Evolutionary conservation across 35 echinoderm and acorn worm species (phyloP).

Genomic region (Chiridota heheva): DNA sequence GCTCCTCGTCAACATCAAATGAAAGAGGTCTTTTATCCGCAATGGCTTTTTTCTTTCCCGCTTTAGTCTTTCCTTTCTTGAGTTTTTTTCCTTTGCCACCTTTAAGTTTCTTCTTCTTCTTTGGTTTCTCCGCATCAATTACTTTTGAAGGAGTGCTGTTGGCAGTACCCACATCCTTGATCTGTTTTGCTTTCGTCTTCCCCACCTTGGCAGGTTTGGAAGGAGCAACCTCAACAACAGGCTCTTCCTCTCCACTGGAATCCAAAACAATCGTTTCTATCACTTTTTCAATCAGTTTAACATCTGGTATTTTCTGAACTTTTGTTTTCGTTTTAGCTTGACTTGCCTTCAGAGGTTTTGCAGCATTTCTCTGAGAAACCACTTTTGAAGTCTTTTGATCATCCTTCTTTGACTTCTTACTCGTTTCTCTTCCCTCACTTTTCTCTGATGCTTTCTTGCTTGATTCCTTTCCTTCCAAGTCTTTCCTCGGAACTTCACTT

Average conservation of each 20-base stretch:
- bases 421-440: no score
- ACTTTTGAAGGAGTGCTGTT: no score
- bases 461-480: background rate
- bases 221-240: background rate
- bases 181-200: no score
- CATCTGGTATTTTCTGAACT: background rate
- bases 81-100: constrained; percentile 33
- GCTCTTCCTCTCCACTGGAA: constrained; percentile 13
- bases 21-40: constrained; percentile 28
- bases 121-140: constrained; percentile 18
- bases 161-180: no score
- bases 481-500: background rate
- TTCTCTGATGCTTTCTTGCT: no score
- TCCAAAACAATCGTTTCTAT: constrained; percentile 42
- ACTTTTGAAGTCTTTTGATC: no score
- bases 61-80: constrained; percentile 48
- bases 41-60: constrained; percentile 36
- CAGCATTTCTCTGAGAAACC: background rate
- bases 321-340: background rate
- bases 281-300: no score
- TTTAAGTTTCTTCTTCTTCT: constrained; percentile 66
- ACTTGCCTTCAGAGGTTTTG: background rate
- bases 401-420: no score
- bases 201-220: background rate
- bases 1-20: constrained; percentile 30